Evolutionary conservation across 1,140 invertebrate species (phyloP).

Genomic region (Micrasema longulum): DNA sequence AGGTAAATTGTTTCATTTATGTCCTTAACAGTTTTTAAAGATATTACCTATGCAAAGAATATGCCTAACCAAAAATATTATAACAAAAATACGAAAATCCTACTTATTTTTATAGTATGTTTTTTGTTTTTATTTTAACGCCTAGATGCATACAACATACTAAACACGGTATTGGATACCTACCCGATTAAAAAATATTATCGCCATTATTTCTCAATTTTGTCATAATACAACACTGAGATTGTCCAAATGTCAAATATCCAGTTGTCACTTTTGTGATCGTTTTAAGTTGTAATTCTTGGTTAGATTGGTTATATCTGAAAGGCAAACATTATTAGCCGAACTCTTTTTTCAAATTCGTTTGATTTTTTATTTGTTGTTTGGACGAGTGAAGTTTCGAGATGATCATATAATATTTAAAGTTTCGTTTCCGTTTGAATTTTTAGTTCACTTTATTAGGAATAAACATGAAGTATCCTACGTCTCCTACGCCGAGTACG

Average conservation of each 20-base stretch:
- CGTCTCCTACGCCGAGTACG: constrained; percentile 71
- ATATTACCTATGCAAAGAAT: no score
- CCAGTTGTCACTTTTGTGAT: constrained; percentile 23
- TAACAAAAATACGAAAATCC: no score
- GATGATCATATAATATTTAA: background rate
- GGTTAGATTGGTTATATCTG: constrained; percentile 7
- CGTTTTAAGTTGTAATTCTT: background rate
- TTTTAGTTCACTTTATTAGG: constrained; percentile 5
- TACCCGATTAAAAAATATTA: background rate
- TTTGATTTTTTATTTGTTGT: background rate
- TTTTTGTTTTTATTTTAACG: background rate
- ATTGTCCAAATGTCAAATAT: constrained; percentile 12
- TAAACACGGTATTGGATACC: background rate
- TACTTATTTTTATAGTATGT: no score
- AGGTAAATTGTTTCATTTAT: no score
- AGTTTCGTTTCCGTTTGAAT: background rate
- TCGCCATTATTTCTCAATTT: background rate
- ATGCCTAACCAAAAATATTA: no score
- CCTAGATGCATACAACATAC: background rate
- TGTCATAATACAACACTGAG: constrained; percentile 5
- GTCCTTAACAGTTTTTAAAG: no score
- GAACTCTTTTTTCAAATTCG: background rate
- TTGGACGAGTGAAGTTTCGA: no score
- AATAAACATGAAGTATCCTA: constrained; percentile 72
- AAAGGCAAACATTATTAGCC: no score